Evolutionary conservation across 2,113 vertebrate species (phyloP).

Genomic region (Pyrgilauda ruficollis): DNA sequence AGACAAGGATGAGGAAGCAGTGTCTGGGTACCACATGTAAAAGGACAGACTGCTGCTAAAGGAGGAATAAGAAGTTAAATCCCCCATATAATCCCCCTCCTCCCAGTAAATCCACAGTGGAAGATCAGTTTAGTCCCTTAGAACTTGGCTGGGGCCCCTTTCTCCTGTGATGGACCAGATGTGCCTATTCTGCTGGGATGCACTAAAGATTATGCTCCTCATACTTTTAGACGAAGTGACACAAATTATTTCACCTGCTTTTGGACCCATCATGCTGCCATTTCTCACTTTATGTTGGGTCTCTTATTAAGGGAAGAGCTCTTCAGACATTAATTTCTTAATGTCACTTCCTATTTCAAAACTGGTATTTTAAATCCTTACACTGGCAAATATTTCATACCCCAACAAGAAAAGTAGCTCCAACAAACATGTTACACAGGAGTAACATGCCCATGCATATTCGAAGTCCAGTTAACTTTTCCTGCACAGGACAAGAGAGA

Average conservation of each 20-base stretch:
- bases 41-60: neutral
- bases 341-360: neutral
- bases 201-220: neutral
- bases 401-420: neutral
- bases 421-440: neutral
- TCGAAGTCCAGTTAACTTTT: neutral
- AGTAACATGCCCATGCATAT: neutral
- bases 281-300: neutral
- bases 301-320: neutral
- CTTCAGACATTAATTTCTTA: neutral
- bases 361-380: neutral
- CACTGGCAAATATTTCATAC: accelerated
- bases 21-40: neutral
- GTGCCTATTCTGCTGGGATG: neutral
- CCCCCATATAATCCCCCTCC: neutral
- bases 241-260: neutral
- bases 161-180: neutral
- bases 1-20: neutral
- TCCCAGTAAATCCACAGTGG: neutral
- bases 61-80: neutral
- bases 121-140: neutral
- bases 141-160: neutral
- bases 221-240: neutral
- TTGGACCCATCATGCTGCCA: neutral
- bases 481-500: neutral